Evolutionary conservation across 2,797 vertebrate species (phyloP).

Genomic region (Danio kyathit): DNA sequence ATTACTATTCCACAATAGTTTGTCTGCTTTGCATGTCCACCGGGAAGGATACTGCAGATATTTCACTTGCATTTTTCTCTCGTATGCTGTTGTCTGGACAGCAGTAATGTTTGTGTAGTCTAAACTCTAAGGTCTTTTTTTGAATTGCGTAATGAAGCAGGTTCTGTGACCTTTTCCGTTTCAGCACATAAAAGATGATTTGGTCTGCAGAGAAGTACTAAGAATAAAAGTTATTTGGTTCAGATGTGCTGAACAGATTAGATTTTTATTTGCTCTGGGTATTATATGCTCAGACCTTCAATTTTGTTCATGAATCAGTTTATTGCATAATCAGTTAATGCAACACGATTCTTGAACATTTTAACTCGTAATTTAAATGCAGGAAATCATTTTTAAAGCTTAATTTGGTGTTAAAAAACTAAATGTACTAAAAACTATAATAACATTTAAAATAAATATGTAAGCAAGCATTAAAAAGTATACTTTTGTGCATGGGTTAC

Average conservation of each 20-base stretch:
- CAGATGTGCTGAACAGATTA: background rate
- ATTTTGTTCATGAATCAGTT: background rate
- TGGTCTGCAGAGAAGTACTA: background rate
- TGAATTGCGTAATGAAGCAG: background rate
- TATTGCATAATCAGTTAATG: background rate
- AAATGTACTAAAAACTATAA: background rate
- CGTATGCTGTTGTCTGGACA: background rate
- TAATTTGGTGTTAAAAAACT: background rate
- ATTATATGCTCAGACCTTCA: background rate
- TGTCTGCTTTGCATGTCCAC: slow-evolving; percentile 22
- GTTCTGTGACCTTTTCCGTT: slow-evolving; percentile 24
- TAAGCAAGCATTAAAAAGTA: background rate
- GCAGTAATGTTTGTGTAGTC: background rate
- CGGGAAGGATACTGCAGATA: background rate
- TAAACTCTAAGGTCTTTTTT: slow-evolving; percentile 7
- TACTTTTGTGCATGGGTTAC: background rate
- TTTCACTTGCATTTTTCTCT: background rate
- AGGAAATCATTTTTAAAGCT: background rate
- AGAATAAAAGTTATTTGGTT: background rate
- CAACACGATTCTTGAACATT: background rate
- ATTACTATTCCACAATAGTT: slow-evolving; percentile 26
- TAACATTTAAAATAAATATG: background rate
- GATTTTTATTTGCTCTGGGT: background rate
- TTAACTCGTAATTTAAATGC: too few species aligned
- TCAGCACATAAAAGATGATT: background rate